A percentile compares a stretch with the other conserved stretches of the same genome.
These are phyloP conservation scores for Latheticus oryzae DNA, from an alignment of 2,888 invertebrate genomes.

Conservation along the genomic window DNA sequence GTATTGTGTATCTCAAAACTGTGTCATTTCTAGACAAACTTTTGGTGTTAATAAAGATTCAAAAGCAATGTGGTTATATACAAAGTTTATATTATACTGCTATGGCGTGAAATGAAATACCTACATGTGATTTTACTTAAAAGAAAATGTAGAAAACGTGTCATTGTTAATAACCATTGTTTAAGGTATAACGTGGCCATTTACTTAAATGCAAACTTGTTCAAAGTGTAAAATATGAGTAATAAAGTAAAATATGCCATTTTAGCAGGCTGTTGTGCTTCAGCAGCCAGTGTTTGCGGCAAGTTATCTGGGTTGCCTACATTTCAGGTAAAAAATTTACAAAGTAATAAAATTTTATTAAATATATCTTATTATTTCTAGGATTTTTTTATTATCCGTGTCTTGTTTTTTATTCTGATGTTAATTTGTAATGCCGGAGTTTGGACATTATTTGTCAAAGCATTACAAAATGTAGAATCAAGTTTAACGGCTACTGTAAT, in stretches of 20 bases:
- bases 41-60: too few relatives aligned
- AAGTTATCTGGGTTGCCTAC: constrained; percentile 71
- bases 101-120: too few relatives aligned
- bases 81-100: too few relatives aligned
- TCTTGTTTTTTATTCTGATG: constrained; percentile 68
- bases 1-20: too few relatives aligned
- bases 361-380: constrained; percentile 53
- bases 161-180: constrained; percentile 2
- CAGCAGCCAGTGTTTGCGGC: constrained; percentile 73
- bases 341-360: constrained; percentile 17
- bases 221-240: constrained; percentile 17
- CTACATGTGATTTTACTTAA: too few relatives aligned
- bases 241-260: constrained; percentile 64
- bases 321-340: constrained; percentile 57
- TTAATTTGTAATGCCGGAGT: constrained; percentile 72
- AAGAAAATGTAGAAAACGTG: constrained; percentile 2
- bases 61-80: too few relatives aligned
- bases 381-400: constrained; percentile 56
- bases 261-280: constrained; percentile 72
- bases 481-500: constrained; percentile 74
- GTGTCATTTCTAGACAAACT: too few relatives aligned
- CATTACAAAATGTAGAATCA: constrained; percentile 71
- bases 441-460: constrained; percentile 73
- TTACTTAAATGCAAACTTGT: constrained; percentile 6
- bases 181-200: background rate